Evolutionary conservation across 2,113 vertebrate genomes (phyloP).

Genomic region (Centropus unirufus): DNA sequence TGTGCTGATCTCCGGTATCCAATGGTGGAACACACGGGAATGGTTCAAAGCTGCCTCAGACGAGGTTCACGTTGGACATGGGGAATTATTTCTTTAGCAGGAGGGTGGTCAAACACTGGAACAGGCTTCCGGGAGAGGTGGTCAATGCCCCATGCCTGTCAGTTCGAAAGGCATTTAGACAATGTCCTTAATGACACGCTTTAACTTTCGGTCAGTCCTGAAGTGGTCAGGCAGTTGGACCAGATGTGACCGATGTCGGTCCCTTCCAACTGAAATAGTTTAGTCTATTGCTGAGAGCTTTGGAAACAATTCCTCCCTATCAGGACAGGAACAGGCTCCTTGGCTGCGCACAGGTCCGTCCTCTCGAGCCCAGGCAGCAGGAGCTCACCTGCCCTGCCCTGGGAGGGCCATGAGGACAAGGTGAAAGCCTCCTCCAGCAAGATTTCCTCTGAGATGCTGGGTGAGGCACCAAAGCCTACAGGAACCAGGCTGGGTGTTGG

Average conservation of each 20-base stretch:
- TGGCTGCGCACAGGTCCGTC: rapidly evolving
- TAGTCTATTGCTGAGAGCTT: neutral
- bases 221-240: neutral
- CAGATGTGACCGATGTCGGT: neutral
- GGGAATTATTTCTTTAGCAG: neutral
- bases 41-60: neutral
- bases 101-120: neutral
- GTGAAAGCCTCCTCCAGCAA: neutral
- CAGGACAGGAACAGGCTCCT: neutral
- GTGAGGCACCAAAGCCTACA: rapidly evolving
- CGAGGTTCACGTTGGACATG: neutral
- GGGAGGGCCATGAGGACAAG: neutral
- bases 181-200: neutral
- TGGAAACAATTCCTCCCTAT: neutral
- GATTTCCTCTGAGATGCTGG: neutral
- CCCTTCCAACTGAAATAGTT: neutral
- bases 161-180: neutral
- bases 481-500: neutral
- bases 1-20: neutral
- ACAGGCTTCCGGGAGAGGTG: neutral
- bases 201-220: neutral
- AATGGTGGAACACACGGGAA: neutral
- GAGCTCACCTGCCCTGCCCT: neutral
- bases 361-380: neutral
- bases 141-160: neutral